A percentile compares a stretch with the other conserved stretches of the same genome.
Evolutionary conservation across 2,113 vertebrate species (phyloP).

Genomic region (Silurus asotus): DNA sequence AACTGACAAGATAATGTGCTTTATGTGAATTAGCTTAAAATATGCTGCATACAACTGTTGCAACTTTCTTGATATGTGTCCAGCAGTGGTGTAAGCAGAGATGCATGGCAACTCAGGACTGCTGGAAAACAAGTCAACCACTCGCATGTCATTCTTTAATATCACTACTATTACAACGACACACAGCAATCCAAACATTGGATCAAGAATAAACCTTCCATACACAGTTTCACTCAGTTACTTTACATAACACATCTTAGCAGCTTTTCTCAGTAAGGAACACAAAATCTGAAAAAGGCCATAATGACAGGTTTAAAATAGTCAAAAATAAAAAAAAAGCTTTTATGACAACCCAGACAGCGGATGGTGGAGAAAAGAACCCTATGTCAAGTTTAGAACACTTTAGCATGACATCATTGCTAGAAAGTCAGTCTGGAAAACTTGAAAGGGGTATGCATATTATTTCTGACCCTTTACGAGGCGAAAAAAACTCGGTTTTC

Average conservation of each 20-base stretch:
- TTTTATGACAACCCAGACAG: not conserved
- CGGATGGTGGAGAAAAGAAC: not conserved
- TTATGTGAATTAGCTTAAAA: not conserved
- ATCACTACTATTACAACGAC: slow-evolving; percentile 1
- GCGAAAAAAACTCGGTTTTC: not conserved
- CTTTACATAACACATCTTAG: not conserved
- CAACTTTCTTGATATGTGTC: not conserved
- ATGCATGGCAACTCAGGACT: not conserved
- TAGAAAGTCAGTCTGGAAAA: slow-evolving; percentile 2
- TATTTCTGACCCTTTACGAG: not conserved
- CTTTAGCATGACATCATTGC: slow-evolving; percentile 29
- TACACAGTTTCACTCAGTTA: not conserved
- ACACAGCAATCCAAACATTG: slow-evolving; percentile 11
- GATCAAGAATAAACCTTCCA: not conserved
- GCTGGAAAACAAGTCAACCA: slow-evolving; percentile 15
- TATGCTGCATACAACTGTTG: slow-evolving; percentile 1
- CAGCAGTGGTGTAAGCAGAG: not conserved
- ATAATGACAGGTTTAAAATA: not conserved
- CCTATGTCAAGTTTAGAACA: slow-evolving; percentile 13
- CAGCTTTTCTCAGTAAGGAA: not conserved
- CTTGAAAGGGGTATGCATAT: not conserved
- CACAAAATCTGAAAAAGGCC: slow-evolving; percentile 4
- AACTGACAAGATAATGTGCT: not conserved
- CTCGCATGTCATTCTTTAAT: slow-evolving; percentile 15
- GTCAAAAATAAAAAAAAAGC: not conserved